Percentiles rank a stretch among this genome's conserved stretches.
These are phyloP conservation scores for Palythoa caribaeorum DNA, from an alignment of 92 coral and sea anemone species.

Conservation along the genomic window DNA sequence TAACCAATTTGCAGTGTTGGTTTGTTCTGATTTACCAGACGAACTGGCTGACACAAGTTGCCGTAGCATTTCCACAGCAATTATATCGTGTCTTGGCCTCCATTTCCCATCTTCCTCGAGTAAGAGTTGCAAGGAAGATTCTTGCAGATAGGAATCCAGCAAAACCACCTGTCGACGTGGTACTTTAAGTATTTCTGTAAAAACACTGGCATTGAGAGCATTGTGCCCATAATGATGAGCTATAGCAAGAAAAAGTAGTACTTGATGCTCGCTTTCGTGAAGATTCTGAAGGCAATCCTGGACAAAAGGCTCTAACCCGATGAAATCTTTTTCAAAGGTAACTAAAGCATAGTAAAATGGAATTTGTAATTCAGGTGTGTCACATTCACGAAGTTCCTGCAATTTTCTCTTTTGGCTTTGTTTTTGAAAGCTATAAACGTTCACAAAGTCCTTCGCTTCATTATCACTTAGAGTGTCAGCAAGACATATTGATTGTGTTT, in stretches of 20 bases:
- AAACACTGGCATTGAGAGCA: slow-evolving; percentile 29
- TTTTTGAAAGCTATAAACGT: slow-evolving; percentile 58
- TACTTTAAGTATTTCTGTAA: slow-evolving; percentile 47
- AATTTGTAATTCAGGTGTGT: slow-evolving; percentile 59
- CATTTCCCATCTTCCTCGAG: slow-evolving; percentile 72
- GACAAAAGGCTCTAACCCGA: slow-evolving; percentile 70
- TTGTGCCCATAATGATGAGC: slow-evolving; percentile 71
- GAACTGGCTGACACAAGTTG: slow-evolving; percentile 48
- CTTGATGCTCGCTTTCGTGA: neutral
- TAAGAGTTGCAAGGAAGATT: slow-evolving; percentile 55
- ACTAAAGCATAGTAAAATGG: slow-evolving; percentile 73
- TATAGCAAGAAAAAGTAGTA: slow-evolving; percentile 69
- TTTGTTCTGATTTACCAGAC: neutral
- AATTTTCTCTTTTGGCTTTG: slow-evolving; percentile 31
- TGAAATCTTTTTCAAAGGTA: slow-evolving; percentile 68
- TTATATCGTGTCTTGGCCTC: slow-evolving; percentile 68
- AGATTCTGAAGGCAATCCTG: slow-evolving; percentile 60
- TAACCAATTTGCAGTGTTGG: slow-evolving; percentile 61
- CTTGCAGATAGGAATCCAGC: slow-evolving; percentile 41
- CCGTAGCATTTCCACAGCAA: slow-evolving; percentile 63
- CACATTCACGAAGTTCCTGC: slow-evolving; percentile 4
- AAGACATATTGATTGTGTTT: slow-evolving; percentile 28
- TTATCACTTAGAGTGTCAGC: slow-evolving; percentile 53
- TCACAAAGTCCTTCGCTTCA: slow-evolving; percentile 49
- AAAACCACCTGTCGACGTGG: slow-evolving; percentile 51